These are phyloP conservation scores for Stegophylla sp. DNA, from an alignment of 2,888 invertebrate species.

Conservation along the genomic window DNA sequence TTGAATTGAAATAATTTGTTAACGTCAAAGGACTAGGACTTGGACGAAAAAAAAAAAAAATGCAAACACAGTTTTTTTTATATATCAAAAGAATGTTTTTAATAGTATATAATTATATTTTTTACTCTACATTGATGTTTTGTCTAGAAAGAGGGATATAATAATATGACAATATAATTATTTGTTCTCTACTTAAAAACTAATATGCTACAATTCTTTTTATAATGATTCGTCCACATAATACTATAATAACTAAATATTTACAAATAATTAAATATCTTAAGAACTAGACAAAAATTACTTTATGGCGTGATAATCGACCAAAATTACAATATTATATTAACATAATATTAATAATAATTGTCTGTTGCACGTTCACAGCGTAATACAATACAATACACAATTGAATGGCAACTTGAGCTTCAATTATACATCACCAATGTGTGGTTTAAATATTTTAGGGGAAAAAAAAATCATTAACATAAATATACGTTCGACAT, in stretches of 20 bases:
- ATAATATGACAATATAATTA: slow-evolving; percentile 13
- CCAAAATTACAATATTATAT: slow-evolving; percentile 6
- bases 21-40: too few relatives aligned
- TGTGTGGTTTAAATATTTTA: neutral
- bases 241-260: slow-evolving; percentile 31
- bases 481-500: neutral
- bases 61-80: neutral
- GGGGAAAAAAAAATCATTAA: neutral
- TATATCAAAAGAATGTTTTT: slow-evolving; percentile 51
- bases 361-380: slow-evolving; percentile 24
- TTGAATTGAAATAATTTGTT: too few relatives aligned
- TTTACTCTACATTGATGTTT: slow-evolving; percentile 33
- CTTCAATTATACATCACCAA: neutral
- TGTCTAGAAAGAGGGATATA: neutral
- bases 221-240: slow-evolving; percentile 20
- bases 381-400: neutral
- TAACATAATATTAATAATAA: slow-evolving; percentile 29
- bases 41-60: too few relatives aligned
- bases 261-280: slow-evolving; percentile 46
- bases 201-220: slow-evolving; percentile 23
- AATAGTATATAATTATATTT: slow-evolving; percentile 35
- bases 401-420: slow-evolving; percentile 27
- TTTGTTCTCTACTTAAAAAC: slow-evolving; percentile 21
- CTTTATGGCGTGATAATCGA: slow-evolving; percentile 34
- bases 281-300: slow-evolving; percentile 27